Conservation (phyloP, 2,888 invertebrate genomes). For the Lochmaea crataegi region DNA sequence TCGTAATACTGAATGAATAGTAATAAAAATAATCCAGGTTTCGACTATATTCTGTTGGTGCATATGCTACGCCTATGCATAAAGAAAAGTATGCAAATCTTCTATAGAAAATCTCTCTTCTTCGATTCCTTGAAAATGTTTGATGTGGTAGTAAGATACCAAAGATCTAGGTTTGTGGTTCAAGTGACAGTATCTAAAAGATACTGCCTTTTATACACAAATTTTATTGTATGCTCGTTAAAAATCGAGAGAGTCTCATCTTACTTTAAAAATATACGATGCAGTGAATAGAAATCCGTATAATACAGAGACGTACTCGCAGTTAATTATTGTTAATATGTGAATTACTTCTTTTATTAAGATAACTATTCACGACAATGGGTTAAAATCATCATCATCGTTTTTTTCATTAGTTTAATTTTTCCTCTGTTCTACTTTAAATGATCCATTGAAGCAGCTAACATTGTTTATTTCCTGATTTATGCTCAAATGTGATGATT, state of each 20-base stretch:
- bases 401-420: no score
- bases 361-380: no score
- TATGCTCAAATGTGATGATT: no score
- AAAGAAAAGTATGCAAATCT: slow-evolving; percentile 28
- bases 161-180: slow-evolving; percentile 29
- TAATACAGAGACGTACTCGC: background rate
- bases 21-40: no score
- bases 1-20: no score
- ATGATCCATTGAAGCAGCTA: no score
- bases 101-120: slow-evolving; percentile 29
- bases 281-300: background rate
- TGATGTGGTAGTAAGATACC: slow-evolving; percentile 6
- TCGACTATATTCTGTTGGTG: no score
- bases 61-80: background rate
- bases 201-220: slow-evolving; percentile 23
- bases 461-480: no score
- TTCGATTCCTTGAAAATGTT: slow-evolving; percentile 22
- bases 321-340: background rate
- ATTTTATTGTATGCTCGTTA: slow-evolving; percentile 19
- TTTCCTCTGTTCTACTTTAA: no score
- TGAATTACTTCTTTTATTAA: no score
- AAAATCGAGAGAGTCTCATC: slow-evolving; percentile 17
- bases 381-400: no score
- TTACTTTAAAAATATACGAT: slow-evolving; percentile 7
- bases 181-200: slow-evolving; percentile 17